Evolutionary conservation across 2,113 vertebrate species (phyloP), one percentile per base, ranked within the genome.

Genomic region (Echinops telfairi): DNA sequence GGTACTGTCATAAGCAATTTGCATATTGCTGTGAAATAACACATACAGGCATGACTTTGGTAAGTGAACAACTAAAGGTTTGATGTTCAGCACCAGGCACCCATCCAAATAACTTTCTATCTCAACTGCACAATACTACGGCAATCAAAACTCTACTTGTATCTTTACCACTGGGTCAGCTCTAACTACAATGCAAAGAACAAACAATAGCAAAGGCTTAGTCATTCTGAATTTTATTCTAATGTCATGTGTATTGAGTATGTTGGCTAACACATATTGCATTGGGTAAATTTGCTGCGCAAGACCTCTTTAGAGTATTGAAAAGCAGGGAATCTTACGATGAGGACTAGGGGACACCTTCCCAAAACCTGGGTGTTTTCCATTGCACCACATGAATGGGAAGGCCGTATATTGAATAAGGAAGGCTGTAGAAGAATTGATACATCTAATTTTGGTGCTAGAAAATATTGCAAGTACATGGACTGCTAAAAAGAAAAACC

Each of bases 1-100:
- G 93, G 89, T 86, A 91, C 58, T 93, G 93, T 88, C 92, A 91
- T 73, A 91, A 94, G 92, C 97, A 95, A 94, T 95, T 94, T 95
- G 60, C 94, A 75, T 66, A 94, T 66, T 66, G 83, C 95, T 95
- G n/a, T 88, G 83, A 93, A 85, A 94, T 75, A 84, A 80, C 93
- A 90, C 19, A 82, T 6, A 68, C 70, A 94, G 95, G 91, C 88
- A 83, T n/a, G 89, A 79, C 87, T 96, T 73, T 7, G 60, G 88
- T 92, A 95, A 93, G 79, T 83, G 82, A 96, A 90, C 78, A 91
- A 83, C 85, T 80, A 91, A 92, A 95, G 89, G 53, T 77, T 94
- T 88, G 91, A 96, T 96, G 84, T 68, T 93, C 83, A 76, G 75
- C 89, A 83, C 77, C 91, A 87, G 95, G 94, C 58, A 83, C 22